Conservation (phyloP, 2,113 vertebrate species). For the Reinhardtius hippoglossoides region DNA sequence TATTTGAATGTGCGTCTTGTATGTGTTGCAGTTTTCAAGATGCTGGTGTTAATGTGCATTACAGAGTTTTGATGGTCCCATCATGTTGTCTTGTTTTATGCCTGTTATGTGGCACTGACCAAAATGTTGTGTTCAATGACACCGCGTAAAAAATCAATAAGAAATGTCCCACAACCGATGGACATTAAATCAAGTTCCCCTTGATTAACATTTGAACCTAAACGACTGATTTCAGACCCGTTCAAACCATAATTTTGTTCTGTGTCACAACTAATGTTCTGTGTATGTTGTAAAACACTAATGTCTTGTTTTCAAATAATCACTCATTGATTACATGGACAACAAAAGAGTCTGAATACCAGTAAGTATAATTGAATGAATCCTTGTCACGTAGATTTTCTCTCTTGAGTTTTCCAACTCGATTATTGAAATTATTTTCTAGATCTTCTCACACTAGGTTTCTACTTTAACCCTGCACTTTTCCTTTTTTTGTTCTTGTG, state of each 20-base stretch:
- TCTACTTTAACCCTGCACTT: conserved; percentile 65
- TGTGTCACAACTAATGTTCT: conserved; percentile 79
- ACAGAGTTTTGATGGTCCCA: conserved; percentile 71
- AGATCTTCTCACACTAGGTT: conserved; percentile 55
- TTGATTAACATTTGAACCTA: not conserved
- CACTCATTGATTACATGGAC: conserved; percentile 87
- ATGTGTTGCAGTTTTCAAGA: conserved; percentile 49
- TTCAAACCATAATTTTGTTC: conserved; percentile 63
- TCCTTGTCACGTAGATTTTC: conserved; percentile 66
- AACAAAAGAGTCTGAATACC: conserved; percentile 82
- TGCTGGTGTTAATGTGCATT: conserved; percentile 55
- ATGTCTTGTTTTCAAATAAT: conserved; percentile 88
- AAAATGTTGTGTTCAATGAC: conserved; percentile 58
- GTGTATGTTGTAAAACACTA: conserved; percentile 85
- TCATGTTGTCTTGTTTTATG: conserved; percentile 79
- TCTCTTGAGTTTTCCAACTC: conserved; percentile 73
- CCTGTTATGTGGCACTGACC: conserved; percentile 78
- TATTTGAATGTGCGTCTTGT: conserved; percentile 77
- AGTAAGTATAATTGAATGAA: conserved; percentile 84
- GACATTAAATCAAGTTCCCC: fast-evolving
- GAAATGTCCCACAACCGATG: not conserved
- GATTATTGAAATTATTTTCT: conserved; percentile 62
- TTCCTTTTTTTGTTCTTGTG: conserved; percentile 66
- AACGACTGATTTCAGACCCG: conserved; percentile 5
- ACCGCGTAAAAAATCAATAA: not conserved